Evolutionary conservation across 2,888 invertebrate genomes (phyloP), one percentile per base, ranked within the genome.

Genomic region (Spilosoma lubricipeda): DNA sequence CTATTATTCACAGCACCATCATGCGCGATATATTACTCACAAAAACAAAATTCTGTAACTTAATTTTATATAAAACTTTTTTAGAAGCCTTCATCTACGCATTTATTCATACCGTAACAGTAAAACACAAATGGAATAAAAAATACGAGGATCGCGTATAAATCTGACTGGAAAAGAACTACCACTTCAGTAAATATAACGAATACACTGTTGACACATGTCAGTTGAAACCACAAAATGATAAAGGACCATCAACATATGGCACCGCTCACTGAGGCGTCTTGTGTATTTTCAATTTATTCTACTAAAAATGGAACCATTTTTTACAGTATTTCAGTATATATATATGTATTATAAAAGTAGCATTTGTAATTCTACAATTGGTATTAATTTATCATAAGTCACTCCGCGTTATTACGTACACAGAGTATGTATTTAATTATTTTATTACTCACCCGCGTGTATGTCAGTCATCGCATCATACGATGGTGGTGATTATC

Each of bases 81-180:
- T 15, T 33, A 27, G 2, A 63, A 36, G 64, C 64, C 63, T 11
- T 20, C 33, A 63, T 64, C 45, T 20, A 42, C 20, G 33, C 67
- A 36, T 18, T n/a, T 68, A 72, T 72, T 48, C 67, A 48, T 64
- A 48, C 45, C 48, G 63, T 48, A 63, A 63, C 45, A n/a, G 67
- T 52, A 64, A 18, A 64, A 70, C 23, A 56, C 1, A 48, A 64
- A 45, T 33, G 45, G 42, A 70, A 71, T 65, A 71, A 73, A 72
- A 63, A 72, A 64, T 64, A 69, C 48, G n/a, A 52, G 27, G 23
- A 9, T 23, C n/a, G n/a, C 20, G n/a, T 36, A 68, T 48, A 63
- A 72, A 68, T 72, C 64, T 69, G 68, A 13, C 68, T 39, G 64
- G 23, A 48, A 69, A 69, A 67, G 67, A 65, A 69, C 69, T 69